phyloP scores from a whole-genome alignment of 2,113 vertebrate species.

The Sakesphorus luctuosus region DNA sequence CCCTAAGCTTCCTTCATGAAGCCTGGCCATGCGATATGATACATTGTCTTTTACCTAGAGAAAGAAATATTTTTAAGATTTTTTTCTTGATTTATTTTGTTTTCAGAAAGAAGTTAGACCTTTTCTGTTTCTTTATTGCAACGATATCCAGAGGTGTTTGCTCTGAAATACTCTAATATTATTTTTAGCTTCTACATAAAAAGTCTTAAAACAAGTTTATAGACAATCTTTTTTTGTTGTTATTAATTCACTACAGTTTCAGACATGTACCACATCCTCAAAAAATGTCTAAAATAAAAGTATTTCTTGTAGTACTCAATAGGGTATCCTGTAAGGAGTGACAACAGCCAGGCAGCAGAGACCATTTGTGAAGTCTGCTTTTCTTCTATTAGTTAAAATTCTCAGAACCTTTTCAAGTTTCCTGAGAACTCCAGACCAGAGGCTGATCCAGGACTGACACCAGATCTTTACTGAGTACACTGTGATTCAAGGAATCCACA shows the following conservation, averaged over 20 bases:
- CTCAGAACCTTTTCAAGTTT: not conserved
- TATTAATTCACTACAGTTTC: not conserved
- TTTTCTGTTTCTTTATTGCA: not conserved
- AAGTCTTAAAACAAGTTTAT: not conserved
- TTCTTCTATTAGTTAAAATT: not conserved
- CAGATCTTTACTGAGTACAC: not conserved
- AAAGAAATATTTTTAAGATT: not conserved
- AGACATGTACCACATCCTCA: not conserved
- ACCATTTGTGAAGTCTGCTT: not conserved
- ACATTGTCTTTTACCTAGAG: not conserved
- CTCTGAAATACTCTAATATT: not conserved
- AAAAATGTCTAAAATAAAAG: not conserved
- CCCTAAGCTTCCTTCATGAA: too few species aligned
- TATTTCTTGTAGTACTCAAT: not conserved
- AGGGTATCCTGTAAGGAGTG: not conserved
- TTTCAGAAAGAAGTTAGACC: not conserved
- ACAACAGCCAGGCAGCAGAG: not conserved
- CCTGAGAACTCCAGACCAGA: not conserved
- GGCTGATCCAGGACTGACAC: not conserved
- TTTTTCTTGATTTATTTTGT: not conserved
- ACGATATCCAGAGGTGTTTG: not conserved
- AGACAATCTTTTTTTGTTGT: not conserved
- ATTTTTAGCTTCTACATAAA: not conserved
- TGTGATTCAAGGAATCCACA: not conserved
- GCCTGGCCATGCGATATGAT: too few species aligned